Evolutionary conservation across 1,140 invertebrate species (phyloP).

Genomic region (Thaumatotibia leucotreta): DNA sequence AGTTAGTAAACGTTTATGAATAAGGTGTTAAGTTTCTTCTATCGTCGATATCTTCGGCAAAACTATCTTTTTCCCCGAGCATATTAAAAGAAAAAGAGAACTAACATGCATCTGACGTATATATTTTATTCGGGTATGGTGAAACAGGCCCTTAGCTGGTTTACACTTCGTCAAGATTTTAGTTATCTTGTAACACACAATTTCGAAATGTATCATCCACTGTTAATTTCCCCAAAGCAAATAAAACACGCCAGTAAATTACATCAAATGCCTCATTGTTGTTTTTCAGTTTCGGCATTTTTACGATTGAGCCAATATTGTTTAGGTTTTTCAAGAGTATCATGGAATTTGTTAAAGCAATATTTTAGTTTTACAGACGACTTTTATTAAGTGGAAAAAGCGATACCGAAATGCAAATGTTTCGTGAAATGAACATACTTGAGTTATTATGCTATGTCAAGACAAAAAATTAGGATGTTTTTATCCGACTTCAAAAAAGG

Average conservation of each 20-base stretch:
- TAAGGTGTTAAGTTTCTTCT: too few species aligned
- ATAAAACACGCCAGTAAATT: background rate
- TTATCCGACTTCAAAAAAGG: too few species aligned
- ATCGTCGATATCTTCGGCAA: too few species aligned
- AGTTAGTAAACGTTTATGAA: too few species aligned
- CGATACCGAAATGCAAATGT: background rate
- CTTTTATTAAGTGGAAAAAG: constrained; percentile 5
- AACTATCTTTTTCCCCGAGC: too few species aligned
- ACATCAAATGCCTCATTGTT: constrained; percentile 7
- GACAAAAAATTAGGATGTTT: too few species aligned
- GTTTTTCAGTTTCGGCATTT: background rate
- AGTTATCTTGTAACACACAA: background rate
- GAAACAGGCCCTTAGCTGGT: too few species aligned
- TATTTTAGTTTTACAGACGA: constrained; percentile 7
- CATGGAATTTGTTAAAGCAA: background rate
- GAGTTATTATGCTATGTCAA: too few species aligned
- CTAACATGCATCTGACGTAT: too few species aligned
- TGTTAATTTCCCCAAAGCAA: background rate
- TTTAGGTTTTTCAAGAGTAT: constrained; percentile 4
- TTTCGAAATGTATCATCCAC: background rate
- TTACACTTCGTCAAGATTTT: too few species aligned
- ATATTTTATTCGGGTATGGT: too few species aligned
- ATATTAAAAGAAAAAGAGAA: too few species aligned
- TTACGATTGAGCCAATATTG: constrained; percentile 5
- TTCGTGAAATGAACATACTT: background rate